Evolutionary conservation across 2,888 invertebrate genomes (phyloP).

Genomic region (Brachynemurus nebulosus): DNA sequence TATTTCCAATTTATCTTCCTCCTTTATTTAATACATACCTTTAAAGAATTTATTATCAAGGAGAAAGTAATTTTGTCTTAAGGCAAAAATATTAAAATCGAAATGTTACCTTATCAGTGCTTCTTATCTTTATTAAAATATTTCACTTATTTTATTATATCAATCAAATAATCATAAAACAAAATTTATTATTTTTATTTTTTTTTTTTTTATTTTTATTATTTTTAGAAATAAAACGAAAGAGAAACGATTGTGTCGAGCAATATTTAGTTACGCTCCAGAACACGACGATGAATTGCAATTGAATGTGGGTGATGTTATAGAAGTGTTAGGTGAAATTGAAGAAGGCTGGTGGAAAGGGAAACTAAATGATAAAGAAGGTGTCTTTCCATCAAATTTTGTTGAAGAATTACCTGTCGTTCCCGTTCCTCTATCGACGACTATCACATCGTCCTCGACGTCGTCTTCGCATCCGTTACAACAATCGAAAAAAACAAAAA

Average conservation of each 20-base stretch:
- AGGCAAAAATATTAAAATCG: no score
- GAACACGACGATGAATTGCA: conserved; percentile 87
- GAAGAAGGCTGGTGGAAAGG: conserved; percentile 95
- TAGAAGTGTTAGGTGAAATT: conserved; percentile 81
- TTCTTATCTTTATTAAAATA: no score
- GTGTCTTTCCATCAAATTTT: conserved; percentile 95
- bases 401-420: conserved; percentile 41
- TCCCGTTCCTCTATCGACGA: conserved; percentile 22
- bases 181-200: no score
- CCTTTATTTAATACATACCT: no score
- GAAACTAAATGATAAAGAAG: conserved; percentile 60
- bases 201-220: no score
- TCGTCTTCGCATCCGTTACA: no score
- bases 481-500: conserved; percentile 19
- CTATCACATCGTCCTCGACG: neutral
- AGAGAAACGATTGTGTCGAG: conserved; percentile 56
- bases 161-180: no score
- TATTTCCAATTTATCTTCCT: no score
- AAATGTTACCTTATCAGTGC: no score
- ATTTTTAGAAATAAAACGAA: conserved; percentile 24
- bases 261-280: conserved; percentile 82
- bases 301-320: conserved; percentile 73
- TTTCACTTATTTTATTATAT: no score
- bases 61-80: no score
- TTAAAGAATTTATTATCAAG: neutral